These are phyloP conservation scores for Ciconia boyciana DNA, from an alignment of 2,113 vertebrate genomes.

Conservation along the genomic window DNA sequence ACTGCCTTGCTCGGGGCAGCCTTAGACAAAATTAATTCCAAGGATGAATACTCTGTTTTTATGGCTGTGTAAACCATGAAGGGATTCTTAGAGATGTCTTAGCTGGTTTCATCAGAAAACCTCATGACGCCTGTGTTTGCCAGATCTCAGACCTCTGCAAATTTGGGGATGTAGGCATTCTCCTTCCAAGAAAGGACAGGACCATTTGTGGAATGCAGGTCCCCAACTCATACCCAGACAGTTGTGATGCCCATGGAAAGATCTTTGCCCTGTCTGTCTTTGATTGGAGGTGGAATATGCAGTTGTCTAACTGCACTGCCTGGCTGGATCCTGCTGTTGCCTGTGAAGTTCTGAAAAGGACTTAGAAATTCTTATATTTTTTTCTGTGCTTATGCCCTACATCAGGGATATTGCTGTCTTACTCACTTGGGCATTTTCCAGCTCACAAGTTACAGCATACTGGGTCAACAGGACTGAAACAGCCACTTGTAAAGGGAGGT, in stretches of 20 bases:
- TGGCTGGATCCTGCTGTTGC: not conserved
- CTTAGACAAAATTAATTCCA: not conserved
- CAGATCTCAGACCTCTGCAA: not conserved
- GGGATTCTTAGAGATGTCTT: not conserved
- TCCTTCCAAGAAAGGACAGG: not conserved
- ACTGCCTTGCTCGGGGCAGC: not conserved
- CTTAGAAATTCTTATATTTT: not conserved
- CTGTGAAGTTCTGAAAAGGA: not conserved
- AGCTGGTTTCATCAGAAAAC: not conserved
- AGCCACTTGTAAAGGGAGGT: not conserved
- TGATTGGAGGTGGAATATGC: not conserved
- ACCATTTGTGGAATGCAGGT: not conserved
- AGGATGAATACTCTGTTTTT: not conserved
- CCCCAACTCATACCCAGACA: not conserved
- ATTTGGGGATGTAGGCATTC: not conserved
- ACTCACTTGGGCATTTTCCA: not conserved
- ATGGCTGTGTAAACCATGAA: not conserved
- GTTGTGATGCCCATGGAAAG: not conserved
- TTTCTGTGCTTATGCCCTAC: not conserved
- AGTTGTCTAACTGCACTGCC: not conserved
- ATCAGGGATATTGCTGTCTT: not conserved
- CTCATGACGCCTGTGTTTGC: not conserved
- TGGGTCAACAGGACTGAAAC: not conserved
- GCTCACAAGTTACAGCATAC: not conserved
- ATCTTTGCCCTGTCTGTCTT: not conserved